Conservation (phyloP, 2,797 vertebrate genomes). For the Pteronotus mesoamericanus region DNA sequence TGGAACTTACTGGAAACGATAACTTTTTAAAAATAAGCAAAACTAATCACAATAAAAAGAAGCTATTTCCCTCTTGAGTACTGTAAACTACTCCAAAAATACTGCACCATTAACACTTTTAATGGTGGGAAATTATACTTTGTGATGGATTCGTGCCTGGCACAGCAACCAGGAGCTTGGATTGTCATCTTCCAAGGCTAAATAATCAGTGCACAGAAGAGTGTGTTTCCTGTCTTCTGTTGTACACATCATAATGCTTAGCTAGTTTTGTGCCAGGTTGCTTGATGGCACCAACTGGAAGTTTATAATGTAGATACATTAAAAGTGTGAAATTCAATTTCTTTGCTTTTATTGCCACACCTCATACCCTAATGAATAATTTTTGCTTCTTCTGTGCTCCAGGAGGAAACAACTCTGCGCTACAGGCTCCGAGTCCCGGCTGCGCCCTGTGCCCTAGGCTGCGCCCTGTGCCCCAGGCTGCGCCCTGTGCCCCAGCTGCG, state of each 20-base stretch:
- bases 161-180: background rate
- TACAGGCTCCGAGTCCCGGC: too few relatives aligned
- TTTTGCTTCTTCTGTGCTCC: background rate
- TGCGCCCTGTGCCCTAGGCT: rapidly evolving
- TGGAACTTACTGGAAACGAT: background rate
- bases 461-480: too few relatives aligned
- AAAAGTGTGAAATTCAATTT: background rate
- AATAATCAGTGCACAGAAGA: background rate
- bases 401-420: background rate
- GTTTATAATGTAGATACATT: background rate
- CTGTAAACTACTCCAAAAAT: background rate
- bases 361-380: background rate
- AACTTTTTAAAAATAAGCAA: background rate
- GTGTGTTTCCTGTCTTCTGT: background rate
- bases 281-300: background rate
- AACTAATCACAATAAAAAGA: background rate
- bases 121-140: background rate
- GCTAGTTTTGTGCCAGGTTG: background rate
- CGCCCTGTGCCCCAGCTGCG: background rate
- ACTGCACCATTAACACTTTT: background rate
- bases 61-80: background rate
- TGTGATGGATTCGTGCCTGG: background rate
- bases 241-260: background rate
- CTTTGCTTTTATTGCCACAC: background rate
- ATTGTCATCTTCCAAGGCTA: background rate